A percentile compares a stretch with the other conserved stretches of the same genome.
phyloP scores from a whole-genome alignment of 2,888 invertebrate genomes.

The Drosophila engyochracea region DNA sequence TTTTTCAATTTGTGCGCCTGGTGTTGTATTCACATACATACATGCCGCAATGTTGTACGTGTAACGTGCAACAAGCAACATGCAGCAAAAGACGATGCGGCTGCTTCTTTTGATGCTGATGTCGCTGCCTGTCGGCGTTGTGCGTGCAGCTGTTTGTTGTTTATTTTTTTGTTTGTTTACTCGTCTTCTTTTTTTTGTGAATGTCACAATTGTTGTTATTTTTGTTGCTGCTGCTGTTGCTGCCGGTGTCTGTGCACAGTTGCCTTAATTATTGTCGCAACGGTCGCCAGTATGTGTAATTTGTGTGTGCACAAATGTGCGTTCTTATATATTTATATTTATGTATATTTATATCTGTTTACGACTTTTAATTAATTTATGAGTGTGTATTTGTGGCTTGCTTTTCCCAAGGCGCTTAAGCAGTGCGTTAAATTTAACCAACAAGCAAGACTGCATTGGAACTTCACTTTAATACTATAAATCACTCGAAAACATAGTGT shows the following conservation, averaged over 20 bases:
- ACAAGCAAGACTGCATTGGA: slow-evolving; percentile 8
- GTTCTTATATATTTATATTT: slow-evolving; percentile 38
- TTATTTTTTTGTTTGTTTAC: slow-evolving; percentile 36
- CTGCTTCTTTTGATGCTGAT: slow-evolving; percentile 62
- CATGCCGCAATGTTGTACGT: slow-evolving; percentile 18
- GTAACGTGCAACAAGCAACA: slow-evolving; percentile 40
- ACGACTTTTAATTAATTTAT: slow-evolving; percentile 82
- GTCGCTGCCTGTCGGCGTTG: slow-evolving; percentile 12
- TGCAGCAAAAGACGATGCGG: slow-evolving; percentile 58
- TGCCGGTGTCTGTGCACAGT: slow-evolving; percentile 57
- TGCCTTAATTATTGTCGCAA: slow-evolving; percentile 75
- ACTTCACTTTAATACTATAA: slow-evolving; percentile 22
- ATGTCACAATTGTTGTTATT: slow-evolving; percentile 7
- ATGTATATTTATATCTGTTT: slow-evolving; percentile 72
- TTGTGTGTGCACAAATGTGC: slow-evolving; percentile 20
- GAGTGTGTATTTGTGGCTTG: slow-evolving; percentile 26
- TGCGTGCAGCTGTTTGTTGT: slow-evolving; percentile 55
- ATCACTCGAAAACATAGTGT: background rate
- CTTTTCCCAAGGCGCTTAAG: slow-evolving; percentile 47
- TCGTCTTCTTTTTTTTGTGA: slow-evolving; percentile 26
- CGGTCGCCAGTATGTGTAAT: slow-evolving; percentile 46
- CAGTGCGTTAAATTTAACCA: slow-evolving; percentile 42
- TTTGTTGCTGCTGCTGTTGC: slow-evolving; percentile 17
- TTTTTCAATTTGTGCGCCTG: slow-evolving; percentile 76
- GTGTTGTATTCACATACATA: slow-evolving; percentile 55